Base-by-base conservation (phyloP, 2,113 vertebrate species). In the Trematomus loennbergii region DNA sequence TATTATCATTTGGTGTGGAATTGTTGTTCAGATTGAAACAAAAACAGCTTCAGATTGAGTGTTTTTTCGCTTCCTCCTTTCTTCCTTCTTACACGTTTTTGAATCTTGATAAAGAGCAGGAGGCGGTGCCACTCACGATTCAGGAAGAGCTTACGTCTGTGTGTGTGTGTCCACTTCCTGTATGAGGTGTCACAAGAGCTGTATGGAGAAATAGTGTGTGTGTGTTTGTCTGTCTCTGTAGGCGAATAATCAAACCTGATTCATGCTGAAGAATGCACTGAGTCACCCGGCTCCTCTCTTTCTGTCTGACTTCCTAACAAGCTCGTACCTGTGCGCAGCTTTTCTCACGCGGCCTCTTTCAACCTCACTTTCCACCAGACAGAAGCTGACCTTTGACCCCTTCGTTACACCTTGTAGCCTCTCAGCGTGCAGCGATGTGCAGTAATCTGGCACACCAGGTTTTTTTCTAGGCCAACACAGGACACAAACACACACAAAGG, bases 161-260 rank as follows among this genome's bases (percentile, higher is more conserved):
- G 29, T 29, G 29, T 29, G 29, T 78, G 82, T 69, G 84, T 71
- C 83, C 73, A 80, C 84, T 92, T 92, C 91, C 89, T 89, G 86
- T 81, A 40, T 73, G 87, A 78, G 64, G 71, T 71, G 87, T 86
- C 80, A 80, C 43, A 77, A 72, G 43, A 66, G 46, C 58, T 72
- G 70, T 71, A 12, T 75, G 65, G 63, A 78, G 74, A 69, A 72
- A 61, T 54, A 29, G 33, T 43, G 61, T 48, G n/a, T 46, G 61
- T 64, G 62, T 25, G 18, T 61, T 16, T 59, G 57, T 63, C 18
- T 46, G 5, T 15, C 13, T 33, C 12, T 59, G 57, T 16, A 33
- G 12, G 57, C 13, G 59, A 65, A 66, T 66, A 78, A 77, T 65
- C 49, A 50, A 75, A 67, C 22, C 52, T 61, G 65, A 80, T 59